A percentile compares a stretch with the other conserved stretches of the same genome.
These are phyloP conservation scores for Tethya wilhelma DNA, from an alignment of 37 sponge, comb jelly and placozoan genomes.

Conservation along the genomic window DNA sequence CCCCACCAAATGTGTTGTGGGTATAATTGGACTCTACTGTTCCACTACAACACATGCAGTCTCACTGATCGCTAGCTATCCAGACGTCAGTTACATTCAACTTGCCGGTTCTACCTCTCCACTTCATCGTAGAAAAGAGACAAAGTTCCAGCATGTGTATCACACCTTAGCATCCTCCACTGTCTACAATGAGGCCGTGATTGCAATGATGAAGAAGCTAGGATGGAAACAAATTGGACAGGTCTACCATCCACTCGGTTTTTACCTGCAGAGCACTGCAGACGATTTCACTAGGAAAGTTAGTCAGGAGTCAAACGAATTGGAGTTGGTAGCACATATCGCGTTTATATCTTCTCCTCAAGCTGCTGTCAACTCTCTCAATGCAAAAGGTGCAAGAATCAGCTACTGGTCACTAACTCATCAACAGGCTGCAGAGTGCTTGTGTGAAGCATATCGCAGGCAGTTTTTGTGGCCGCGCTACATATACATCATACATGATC, in stretches of 20 bases:
- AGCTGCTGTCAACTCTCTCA: not conserved
- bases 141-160: not conserved
- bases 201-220: slow-evolving; percentile 26
- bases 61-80: slow-evolving; percentile 3
- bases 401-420: slow-evolving; percentile 8
- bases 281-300: not conserved
- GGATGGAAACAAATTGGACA: slow-evolving; percentile 19
- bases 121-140: not conserved
- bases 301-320: not conserved
- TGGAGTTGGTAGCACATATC: not conserved
- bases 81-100: slow-evolving; percentile 14
- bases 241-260: not conserved
- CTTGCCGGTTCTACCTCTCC: slow-evolving; percentile 36
- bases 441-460: slow-evolving; percentile 34
- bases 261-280: slow-evolving; percentile 15
- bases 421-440: slow-evolving; percentile 4
- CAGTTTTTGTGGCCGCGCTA: slow-evolving; percentile 28
- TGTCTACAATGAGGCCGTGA: slow-evolving; percentile 10
- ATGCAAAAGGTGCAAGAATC: slow-evolving; percentile 8
- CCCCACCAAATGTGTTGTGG: slow-evolving; percentile 11
- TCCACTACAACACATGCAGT: slow-evolving; percentile 19
- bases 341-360: not conserved
- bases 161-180: not conserved
- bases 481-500: slow-evolving; percentile 39
- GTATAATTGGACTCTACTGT: slow-evolving; percentile 33